These are phyloP conservation scores for Cataglyphis cursor DNA, from an alignment of 2,888 invertebrate species.

Conservation along the genomic window DNA sequence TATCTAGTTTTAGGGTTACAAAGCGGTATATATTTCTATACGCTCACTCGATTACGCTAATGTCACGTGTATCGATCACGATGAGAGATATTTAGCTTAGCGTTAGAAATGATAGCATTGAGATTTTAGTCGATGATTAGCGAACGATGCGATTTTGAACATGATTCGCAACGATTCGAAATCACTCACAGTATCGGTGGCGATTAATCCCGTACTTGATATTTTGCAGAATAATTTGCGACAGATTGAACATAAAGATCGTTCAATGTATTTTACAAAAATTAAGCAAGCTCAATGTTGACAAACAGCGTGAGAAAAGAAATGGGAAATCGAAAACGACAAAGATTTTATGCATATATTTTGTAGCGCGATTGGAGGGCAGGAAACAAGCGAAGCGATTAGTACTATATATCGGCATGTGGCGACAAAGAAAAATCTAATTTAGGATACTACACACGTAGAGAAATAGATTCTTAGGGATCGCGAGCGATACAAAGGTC, in stretches of 20 bases:
- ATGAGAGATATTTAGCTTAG: constrained; percentile 47
- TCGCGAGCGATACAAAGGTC: constrained; percentile 43
- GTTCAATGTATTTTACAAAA: not conserved
- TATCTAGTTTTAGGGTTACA: constrained; percentile 32
- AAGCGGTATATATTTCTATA: constrained; percentile 56
- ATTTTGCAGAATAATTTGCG: constrained; percentile 23
- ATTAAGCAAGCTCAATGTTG: not conserved
- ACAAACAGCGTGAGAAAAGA: not conserved
- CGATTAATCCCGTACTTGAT: constrained; percentile 30
- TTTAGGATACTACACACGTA: constrained; percentile 58
- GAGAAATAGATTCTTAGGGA: constrained; percentile 49
- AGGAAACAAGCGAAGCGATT: constrained; percentile 6
- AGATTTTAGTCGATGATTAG: constrained; percentile 42
- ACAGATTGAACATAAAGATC: constrained; percentile 9
- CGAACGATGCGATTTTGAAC: constrained; percentile 18
- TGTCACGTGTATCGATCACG: constrained; percentile 49
- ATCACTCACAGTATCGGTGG: not conserved
- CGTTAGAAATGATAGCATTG: constrained; percentile 26
- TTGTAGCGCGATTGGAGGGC: constrained; percentile 37
- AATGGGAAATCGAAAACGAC: constrained; percentile 7
- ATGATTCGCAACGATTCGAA: not conserved
- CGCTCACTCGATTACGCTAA: constrained; percentile 20
- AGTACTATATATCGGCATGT: constrained; percentile 28
- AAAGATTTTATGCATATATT: constrained; percentile 47
- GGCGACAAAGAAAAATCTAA: constrained; percentile 41